Conservation (phyloP, 2,888 invertebrate genomes). For the Fabriciana adippe region DNA sequence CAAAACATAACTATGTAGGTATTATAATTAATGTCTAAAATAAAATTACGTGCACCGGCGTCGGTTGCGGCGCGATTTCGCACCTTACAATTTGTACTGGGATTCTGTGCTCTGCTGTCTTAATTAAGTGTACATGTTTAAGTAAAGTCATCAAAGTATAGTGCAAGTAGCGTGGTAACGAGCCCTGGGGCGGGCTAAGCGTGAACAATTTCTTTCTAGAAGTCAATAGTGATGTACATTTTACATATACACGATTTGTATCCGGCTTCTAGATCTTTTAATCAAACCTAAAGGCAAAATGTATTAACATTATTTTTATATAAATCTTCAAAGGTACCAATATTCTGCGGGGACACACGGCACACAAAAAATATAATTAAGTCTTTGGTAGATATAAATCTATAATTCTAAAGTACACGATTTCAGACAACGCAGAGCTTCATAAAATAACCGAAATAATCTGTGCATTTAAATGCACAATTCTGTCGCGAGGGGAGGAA, state of each 20-base stretch:
- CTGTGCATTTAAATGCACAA: slow-evolving; percentile 45
- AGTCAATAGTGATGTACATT: slow-evolving; percentile 3
- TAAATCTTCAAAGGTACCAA: slow-evolving; percentile 1
- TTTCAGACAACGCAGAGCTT: slow-evolving; percentile 64
- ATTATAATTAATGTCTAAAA: slow-evolving; percentile 68
- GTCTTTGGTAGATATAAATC: slow-evolving; percentile 18
- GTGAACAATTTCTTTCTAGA: slow-evolving; percentile 15
- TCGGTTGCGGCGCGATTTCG: slow-evolving; percentile 35
- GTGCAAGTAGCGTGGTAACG: slow-evolving; percentile 26
- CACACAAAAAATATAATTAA: slow-evolving; percentile 19
- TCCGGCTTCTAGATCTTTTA: background rate
- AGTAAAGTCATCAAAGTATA: slow-evolving; percentile 26
- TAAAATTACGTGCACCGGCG: slow-evolving; percentile 58
- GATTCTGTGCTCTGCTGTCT: slow-evolving; percentile 73
- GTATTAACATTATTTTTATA: slow-evolving; percentile 3
- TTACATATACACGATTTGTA: background rate
- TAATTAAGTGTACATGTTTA: slow-evolving; percentile 44
- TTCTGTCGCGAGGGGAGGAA: slow-evolving; percentile 46
- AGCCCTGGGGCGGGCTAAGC: slow-evolving; percentile 21
- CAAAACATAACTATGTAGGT: slow-evolving; percentile 76
- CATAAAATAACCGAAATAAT: slow-evolving; percentile 45
- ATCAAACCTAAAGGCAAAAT: slow-evolving; percentile 1
- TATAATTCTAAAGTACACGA: slow-evolving; percentile 28
- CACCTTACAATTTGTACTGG: slow-evolving; percentile 67
- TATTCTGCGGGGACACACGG: slow-evolving; percentile 10